Evolutionary conservation across 2,888 invertebrate species (phyloP), one percentile per base, ranked within the genome.

Genomic region (Andrena chrysosceles): DNA sequence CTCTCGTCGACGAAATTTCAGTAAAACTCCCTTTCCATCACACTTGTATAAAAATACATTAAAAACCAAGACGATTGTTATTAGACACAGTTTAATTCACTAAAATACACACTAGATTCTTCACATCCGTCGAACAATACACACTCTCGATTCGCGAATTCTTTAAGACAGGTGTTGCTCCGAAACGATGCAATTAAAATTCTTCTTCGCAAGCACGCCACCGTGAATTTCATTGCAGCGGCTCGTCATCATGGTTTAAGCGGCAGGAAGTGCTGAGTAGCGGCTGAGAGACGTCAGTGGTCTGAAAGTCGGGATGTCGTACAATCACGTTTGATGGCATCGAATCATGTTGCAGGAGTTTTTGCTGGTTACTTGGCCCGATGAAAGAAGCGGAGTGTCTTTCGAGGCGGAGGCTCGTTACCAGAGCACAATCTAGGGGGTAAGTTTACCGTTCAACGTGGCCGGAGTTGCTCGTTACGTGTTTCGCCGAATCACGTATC

Each of bases 401-500:
- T 63, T 35, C 56, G 63, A 4, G 71, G 31, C 31, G 64, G 42
- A 13, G 42, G 63, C 75, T 67, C 31, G 76, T 83, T 72, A 78
- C 63, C 60, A 52, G 59, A 54, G 54, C 35, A 48, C 29, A 48
- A 76, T 78, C 81, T 35, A 29, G 52, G 59, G 80, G 72, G 72
- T 83, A 56, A 56, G 66, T 72, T 75, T 48, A 59, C 74, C 71
- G 72, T 77, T 74, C 49, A 33, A 59, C 52, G n/a, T 23, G 69
- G 48, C 33, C 20, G 31, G 31, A 63, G 76, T 62, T 23, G 74
- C 85, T 85, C 77, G 77, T 85, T 85, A 85, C 83, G 77, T 77
- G 83, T 78, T 86, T 85, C 85, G 85, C 59, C 85, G 85, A 86
- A 86, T 86, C 85, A 78, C 71, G 85, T 85, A 76, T 59, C 42